Base-by-base conservation (phyloP, 2,113 vertebrate species). In the Pogona vitticeps region DNA sequence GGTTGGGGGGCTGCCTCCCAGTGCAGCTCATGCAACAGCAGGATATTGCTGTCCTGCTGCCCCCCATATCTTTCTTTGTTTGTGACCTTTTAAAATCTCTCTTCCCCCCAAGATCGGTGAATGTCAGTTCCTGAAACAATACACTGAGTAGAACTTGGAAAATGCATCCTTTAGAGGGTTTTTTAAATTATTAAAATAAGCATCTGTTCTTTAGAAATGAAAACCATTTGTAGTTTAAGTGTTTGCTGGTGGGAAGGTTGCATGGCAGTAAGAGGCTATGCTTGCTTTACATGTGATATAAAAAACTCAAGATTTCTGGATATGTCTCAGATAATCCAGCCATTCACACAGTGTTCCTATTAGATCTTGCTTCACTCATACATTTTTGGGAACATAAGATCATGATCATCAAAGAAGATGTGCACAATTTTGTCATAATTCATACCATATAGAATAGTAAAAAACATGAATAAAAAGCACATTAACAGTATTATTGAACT, bases 31-130 rank as follows among this genome's bases (percentile, higher is more conserved):
- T 88, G 67, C 46, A 91, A 89, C 86, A 85, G 79, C 92, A 68
- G 93, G 88, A 77, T 87, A 79, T 76, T 90, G 18, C 63, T 86
- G 82, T 68, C n/a, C n/a, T 89, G 82, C 88, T 86, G 46, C 81
- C 90, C 88, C 91, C 71, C 36, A 15, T 88, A 89, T 92, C 90
- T 92, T 92, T 88, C 91, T 89, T 94, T 79, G 0, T 40, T 40
- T 56, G 26, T 95, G 95, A 97, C 96, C 96, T 97, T 97, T 97
- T 80, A 80, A 63, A 79, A 68, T 46, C 46, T 59, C 65, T 63
- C 56, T 81, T 28, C 52, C 6, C 56, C 68, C 85, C 70, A 28
- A 65, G 26, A 42, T n/a, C 77, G 33, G 75, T 72, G 86, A 91
- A 90, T 82, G 65, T 70, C 84, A 87, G 76, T 77, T 28, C 38